phyloP scores from a whole-genome alignment of 2,113 vertebrate species.

The Taurulus bubalis region DNA sequence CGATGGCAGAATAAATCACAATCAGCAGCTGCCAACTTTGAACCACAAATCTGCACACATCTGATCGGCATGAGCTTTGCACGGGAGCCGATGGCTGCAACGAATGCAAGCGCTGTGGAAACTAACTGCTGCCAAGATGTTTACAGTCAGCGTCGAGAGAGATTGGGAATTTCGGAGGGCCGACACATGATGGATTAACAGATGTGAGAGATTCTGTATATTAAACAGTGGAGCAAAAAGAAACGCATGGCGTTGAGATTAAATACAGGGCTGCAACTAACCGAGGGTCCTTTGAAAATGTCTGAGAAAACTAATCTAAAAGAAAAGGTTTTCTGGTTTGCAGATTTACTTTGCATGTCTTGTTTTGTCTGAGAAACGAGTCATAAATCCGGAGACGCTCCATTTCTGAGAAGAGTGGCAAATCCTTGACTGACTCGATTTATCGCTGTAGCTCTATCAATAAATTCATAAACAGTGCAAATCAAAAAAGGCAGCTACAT shows the following conservation, averaged over 20 bases:
- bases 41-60: slow-evolving; percentile 31
- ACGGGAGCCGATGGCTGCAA: slow-evolving; percentile 15
- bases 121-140: background rate
- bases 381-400: background rate
- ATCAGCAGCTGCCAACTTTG: slow-evolving; percentile 4
- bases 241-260: background rate
- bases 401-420: background rate
- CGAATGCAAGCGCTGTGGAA: background rate
- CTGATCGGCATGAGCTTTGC: slow-evolving; percentile 23
- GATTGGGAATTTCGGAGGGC: background rate
- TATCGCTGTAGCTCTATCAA: background rate
- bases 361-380: background rate
- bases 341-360: too few species aligned
- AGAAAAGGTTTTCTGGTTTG: too few species aligned
- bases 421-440: background rate
- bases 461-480: slow-evolving; percentile 10
- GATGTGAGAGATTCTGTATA: slow-evolving; percentile 3
- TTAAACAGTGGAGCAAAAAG: background rate
- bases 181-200: background rate
- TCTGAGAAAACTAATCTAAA: background rate
- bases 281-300: background rate
- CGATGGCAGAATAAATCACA: slow-evolving; percentile 21
- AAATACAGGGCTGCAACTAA: background rate
- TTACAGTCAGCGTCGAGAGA: background rate
- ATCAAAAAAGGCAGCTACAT: slow-evolving; percentile 19